These are phyloP conservation scores for Lasioglossum leucozonium DNA, from an alignment of 2,888 invertebrate species.

Conservation along the genomic window DNA sequence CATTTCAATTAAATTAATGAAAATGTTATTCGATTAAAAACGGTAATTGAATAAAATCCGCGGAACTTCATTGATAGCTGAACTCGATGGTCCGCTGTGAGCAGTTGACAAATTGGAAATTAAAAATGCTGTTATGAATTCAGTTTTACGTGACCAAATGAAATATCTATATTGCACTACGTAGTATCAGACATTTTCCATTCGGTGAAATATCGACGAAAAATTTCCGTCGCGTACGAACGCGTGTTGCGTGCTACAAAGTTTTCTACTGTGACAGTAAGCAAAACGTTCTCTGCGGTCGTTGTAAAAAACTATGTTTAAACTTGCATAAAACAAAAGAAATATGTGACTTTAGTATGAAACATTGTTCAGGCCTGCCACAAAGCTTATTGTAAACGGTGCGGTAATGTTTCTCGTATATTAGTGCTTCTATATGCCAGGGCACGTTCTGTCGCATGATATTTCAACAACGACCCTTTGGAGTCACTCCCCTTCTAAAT, in stretches of 20 bases:
- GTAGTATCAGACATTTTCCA: constrained; percentile 2
- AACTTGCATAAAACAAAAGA: not conserved
- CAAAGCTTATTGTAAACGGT: constrained; percentile 3
- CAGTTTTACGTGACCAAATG: not conserved
- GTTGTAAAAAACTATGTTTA: constrained; percentile 2
- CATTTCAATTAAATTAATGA: not conserved
- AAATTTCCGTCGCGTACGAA: not conserved
- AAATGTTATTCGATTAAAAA: not conserved
- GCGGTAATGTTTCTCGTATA: constrained; percentile 11
- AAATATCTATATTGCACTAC: not conserved
- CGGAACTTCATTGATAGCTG: not conserved
- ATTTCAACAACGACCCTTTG: constrained; percentile 1
- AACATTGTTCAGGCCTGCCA: not conserved
- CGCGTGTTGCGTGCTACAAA: not conserved
- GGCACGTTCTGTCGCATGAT: constrained; percentile 12
- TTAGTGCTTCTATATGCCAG: not conserved
- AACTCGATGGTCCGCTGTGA: not conserved
- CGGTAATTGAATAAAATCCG: not conserved
- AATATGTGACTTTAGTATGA: constrained; percentile 6
- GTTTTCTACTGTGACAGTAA: not conserved
- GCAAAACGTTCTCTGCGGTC: not conserved
- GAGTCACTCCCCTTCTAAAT: not conserved
- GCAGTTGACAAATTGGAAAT: constrained; percentile 5
- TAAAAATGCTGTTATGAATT: constrained; percentile 6
- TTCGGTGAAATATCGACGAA: constrained; percentile 7